phyloP scores from a whole-genome alignment of 2,888 invertebrate species.

The Tetanocera ferruginea region DNA sequence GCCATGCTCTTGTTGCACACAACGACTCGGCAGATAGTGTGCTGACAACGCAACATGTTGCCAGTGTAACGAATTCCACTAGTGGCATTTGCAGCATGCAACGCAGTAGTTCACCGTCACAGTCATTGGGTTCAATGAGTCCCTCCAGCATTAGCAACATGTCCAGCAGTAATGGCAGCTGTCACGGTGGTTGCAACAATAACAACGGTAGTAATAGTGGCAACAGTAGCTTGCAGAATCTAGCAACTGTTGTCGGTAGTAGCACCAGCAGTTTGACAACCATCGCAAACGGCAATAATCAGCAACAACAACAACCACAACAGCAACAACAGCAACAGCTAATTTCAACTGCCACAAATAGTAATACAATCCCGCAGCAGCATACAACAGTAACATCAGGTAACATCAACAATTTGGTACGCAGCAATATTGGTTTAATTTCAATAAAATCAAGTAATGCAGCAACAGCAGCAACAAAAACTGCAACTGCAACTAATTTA shows the following conservation, averaged over 20 bases:
- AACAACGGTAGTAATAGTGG: conserved; percentile 54
- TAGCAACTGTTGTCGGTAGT: conserved; percentile 38
- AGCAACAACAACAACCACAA: conserved; percentile 45
- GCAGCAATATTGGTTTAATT: conserved; percentile 69
- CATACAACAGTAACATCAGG: conserved; percentile 59
- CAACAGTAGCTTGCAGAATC: conserved; percentile 45
- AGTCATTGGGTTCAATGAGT: conserved; percentile 68
- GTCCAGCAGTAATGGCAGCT: conserved; percentile 68
- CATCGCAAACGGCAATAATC: conserved; percentile 41
- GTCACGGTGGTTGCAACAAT: conserved; percentile 58
- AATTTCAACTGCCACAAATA: conserved; percentile 47
- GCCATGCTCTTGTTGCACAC: conserved; percentile 74
- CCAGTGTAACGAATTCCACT: conserved; percentile 50
- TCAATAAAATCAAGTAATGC: conserved; percentile 62
- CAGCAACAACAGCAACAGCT: conserved; percentile 50
- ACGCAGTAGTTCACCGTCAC: conserved; percentile 69
- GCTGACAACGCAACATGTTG: conserved; percentile 60
- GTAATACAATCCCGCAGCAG: conserved; percentile 49
- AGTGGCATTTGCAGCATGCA: conserved; percentile 50
- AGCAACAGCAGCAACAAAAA: conserved; percentile 52
- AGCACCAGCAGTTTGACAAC: conserved; percentile 21
- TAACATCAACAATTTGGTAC: conserved; percentile 68
- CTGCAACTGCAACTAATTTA: conserved; percentile 62
- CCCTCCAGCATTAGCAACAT: conserved; percentile 70
- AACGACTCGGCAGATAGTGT: conserved; percentile 67